These are phyloP conservation scores for Aegotheles bennettii DNA, from an alignment of 2,113 vertebrate species.

Conservation along the genomic window DNA sequence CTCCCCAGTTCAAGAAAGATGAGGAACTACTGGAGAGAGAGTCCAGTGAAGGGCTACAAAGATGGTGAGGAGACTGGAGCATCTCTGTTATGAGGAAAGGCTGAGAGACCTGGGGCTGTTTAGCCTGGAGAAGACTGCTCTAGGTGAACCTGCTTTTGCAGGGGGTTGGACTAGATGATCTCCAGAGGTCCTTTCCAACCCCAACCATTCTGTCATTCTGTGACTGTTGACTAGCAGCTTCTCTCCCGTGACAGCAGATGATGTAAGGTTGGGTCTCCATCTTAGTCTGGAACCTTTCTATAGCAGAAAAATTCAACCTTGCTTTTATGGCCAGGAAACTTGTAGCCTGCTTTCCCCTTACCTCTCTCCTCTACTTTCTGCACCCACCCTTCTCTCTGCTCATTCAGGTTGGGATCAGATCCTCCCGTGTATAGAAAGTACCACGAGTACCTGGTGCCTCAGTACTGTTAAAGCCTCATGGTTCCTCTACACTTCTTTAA, in stretches of 20 bases:
- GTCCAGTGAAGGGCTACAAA: too few species aligned
- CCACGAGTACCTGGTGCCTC: rapidly evolving
- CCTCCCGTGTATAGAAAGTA: not conserved
- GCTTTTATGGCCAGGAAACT: not conserved
- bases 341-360: not conserved
- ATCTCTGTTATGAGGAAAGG: too few species aligned
- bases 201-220: too few species aligned
- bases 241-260: not conserved
- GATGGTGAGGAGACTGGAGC: too few species aligned
- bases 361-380: not conserved
- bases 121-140: too few species aligned
- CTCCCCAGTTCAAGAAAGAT: too few species aligned
- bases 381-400: not conserved
- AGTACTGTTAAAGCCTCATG: not conserved
- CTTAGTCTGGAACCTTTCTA: not conserved
- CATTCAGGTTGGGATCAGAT: not conserved
- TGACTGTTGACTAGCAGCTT: not conserved
- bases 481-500: not conserved
- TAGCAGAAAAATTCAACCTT: not conserved
- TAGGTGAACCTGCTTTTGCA: too few species aligned
- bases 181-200: too few species aligned
- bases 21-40: too few species aligned
- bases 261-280: not conserved
- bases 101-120: too few species aligned
- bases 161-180: too few species aligned